A percentile compares a stretch with the other conserved stretches of the same genome.
phyloP scores from a whole-genome alignment of 2,113 vertebrate genomes.

The Donacobius atricapilla region DNA sequence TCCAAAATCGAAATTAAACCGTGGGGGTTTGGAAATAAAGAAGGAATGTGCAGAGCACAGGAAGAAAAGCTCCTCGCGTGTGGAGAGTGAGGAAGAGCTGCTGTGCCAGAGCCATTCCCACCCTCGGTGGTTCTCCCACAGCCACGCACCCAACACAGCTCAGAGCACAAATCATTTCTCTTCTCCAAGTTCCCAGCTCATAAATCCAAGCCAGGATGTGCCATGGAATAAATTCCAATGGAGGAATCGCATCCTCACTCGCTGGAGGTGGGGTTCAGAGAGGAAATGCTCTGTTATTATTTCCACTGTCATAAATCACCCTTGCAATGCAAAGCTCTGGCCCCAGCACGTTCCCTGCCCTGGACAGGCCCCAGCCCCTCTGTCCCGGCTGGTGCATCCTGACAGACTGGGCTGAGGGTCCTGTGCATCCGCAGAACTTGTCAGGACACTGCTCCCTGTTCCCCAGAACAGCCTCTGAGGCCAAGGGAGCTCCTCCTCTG shows the following conservation, averaged over 20 bases:
- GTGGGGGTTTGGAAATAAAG: slow-evolving; percentile 5
- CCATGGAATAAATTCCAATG: neutral
- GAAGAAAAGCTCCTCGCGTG: neutral
- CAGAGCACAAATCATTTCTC: neutral
- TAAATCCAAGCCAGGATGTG: neutral
- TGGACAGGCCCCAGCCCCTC: neutral
- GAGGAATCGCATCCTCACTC: neutral
- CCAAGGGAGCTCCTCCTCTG: neutral
- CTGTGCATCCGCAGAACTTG: neutral
- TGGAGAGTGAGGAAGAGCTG: neutral
- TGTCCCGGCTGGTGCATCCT: neutral
- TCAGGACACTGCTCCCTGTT: neutral
- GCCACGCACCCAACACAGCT: neutral
- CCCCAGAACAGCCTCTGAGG: neutral
- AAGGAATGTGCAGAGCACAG: neutral
- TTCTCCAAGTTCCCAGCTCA: neutral
- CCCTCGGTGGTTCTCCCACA: neutral
- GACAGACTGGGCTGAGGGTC: neutral
- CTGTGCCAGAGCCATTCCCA: neutral
- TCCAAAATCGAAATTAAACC: neutral
- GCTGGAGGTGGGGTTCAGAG: neutral
- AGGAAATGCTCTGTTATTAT: neutral
- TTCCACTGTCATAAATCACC: neutral
- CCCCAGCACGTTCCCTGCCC: neutral
- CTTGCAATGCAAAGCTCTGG: neutral